phyloP scores from a whole-genome alignment of 2,888 invertebrate genomes.

The Campoletis raptor region DNA sequence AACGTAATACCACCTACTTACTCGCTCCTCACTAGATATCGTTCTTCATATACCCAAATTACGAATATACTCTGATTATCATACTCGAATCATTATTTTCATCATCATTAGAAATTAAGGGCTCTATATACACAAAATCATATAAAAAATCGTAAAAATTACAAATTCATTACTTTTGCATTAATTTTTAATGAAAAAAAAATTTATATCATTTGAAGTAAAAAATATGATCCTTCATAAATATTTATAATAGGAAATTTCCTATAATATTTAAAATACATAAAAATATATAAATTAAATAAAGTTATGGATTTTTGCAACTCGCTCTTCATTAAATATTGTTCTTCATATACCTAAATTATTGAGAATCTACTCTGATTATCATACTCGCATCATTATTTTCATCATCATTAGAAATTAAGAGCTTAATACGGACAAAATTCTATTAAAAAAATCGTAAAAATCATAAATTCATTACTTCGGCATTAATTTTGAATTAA shows the following conservation, averaged over 20 bases:
- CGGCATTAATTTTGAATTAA: neutral
- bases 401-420: conserved; percentile 26
- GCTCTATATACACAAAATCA: neutral
- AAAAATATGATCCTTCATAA: neutral
- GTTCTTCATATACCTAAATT: conserved; percentile 56
- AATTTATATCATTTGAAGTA: neutral
- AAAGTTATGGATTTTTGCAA: too few relatives aligned
- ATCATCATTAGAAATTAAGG: conserved; percentile 25
- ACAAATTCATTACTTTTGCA: neutral
- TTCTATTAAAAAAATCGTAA: neutral
- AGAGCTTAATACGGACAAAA: neutral
- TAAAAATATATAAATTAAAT: too few relatives aligned
- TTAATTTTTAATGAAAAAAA: neutral
- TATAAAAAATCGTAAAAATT: conserved; percentile 1
- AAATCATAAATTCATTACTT: neutral
- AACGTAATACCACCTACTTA: conserved; percentile 79
- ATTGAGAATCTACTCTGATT: conserved; percentile 39
- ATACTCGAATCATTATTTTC: conserved; percentile 13
- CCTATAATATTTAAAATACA: too few relatives aligned
- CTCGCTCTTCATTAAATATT: conserved; percentile 65
- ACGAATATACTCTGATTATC: conserved; percentile 39
- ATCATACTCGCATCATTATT: conserved; percentile 23
- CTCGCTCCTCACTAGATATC: conserved; percentile 66
- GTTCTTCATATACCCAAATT: conserved; percentile 56
- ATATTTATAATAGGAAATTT: too few relatives aligned